phyloP scores from a whole-genome alignment of 2,113 vertebrate genomes.

The human (Homo sapiens) region DNA sequence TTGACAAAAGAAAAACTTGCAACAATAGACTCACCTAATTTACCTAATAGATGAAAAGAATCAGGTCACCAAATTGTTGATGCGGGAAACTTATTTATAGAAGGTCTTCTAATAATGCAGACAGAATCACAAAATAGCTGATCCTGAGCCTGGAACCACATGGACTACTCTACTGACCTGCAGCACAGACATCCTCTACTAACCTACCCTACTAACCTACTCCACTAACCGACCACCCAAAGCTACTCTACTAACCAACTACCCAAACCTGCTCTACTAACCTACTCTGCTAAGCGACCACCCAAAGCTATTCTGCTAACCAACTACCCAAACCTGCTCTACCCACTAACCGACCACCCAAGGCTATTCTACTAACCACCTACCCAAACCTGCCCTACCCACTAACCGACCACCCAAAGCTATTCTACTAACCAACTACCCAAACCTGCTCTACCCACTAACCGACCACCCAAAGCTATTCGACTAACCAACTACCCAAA shows the following conservation, averaged over 20 bases:
- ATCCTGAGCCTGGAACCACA: no score
- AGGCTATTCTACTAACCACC: rapidly evolving
- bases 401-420: neutral
- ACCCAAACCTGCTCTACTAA: neutral
- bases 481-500: neutral
- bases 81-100: neutral
- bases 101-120: neutral
- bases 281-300: neutral
- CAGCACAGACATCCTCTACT: no score
- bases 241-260: rapidly evolving
- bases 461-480: no score
- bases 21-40: neutral
- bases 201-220: neutral
- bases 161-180: neutral
- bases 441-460: neutral
- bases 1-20: neutral
- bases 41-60: no score
- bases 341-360: rapidly evolving
- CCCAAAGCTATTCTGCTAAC: rapidly evolving
- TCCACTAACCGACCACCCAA: rapidly evolving
- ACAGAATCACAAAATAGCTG: neutral
- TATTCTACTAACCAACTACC: neutral
- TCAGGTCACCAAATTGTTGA: neutral
- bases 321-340: rapidly evolving
- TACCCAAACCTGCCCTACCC: rapidly evolving